Evolutionary conservation across 2,888 invertebrate species (phyloP).

Genomic region (Stenotaenia linearis): DNA sequence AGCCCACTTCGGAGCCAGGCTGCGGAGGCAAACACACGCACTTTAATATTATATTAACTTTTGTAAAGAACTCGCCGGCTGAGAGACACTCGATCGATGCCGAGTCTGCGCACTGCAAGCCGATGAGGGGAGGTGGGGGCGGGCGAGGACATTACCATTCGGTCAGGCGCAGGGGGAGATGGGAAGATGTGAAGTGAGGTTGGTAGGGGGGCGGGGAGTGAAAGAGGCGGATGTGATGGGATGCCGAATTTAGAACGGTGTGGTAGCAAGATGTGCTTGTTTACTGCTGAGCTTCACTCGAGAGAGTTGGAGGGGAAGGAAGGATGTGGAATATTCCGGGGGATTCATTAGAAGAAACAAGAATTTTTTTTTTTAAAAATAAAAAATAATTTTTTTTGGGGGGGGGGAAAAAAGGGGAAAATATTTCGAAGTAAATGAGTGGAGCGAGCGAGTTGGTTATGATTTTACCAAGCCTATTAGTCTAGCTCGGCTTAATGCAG

Average conservation of each 20-base stretch:
- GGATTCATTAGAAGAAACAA: not conserved
- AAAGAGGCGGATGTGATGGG: not conserved
- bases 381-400: not conserved
- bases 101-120: not conserved
- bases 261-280: not conserved
- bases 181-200: not conserved
- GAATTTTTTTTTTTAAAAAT: not conserved
- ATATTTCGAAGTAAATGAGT: not conserved
- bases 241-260: slow-evolving; percentile 9
- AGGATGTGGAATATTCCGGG: not conserved
- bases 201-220: not conserved
- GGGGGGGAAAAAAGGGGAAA: no score
- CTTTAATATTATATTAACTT: slow-evolving; percentile 31
- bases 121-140: not conserved
- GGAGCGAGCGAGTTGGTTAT: not conserved
- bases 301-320: not conserved
- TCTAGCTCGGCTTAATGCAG: not conserved
- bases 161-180: not conserved
- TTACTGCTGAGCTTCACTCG: not conserved
- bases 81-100: slow-evolving; percentile 15
- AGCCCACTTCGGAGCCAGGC: slow-evolving; percentile 1
- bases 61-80: slow-evolving; percentile 4
- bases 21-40: not conserved
- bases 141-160: slow-evolving; percentile 5
- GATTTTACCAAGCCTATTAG: not conserved